Conservation (phyloP, 2,888 invertebrate species). For the Octonoba sinensis region DNA sequence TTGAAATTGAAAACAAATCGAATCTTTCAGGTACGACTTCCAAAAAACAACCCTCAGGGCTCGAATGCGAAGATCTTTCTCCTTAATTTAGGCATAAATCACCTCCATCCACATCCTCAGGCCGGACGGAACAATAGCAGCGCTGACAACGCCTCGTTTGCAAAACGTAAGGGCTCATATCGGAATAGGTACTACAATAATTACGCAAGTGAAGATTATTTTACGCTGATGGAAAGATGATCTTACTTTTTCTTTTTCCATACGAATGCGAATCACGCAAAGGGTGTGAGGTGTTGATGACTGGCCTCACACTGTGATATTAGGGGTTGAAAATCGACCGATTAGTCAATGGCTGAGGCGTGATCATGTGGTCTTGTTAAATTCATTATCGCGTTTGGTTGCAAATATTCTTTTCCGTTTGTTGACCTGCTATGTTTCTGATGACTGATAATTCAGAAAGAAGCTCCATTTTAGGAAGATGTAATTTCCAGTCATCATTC, state of each 20-base stretch:
- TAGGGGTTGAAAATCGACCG: slow-evolving; percentile 15
- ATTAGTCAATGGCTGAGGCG: slow-evolving; percentile 52
- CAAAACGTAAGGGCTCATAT: no score
- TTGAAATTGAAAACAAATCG: background rate
- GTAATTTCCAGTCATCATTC: background rate
- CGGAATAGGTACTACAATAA: background rate
- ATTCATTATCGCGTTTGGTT: slow-evolving; percentile 19
- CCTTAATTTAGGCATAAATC: slow-evolving; percentile 29
- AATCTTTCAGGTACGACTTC: background rate
- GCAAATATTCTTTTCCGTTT: background rate
- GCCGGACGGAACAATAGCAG: background rate
- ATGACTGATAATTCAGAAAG: background rate
- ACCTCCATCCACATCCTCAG: slow-evolving; percentile 7
- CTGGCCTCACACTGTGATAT: slow-evolving; percentile 8
- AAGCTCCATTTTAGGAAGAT: background rate
- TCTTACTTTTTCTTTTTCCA: background rate
- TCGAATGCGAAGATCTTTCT: slow-evolving; percentile 14
- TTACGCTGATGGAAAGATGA: slow-evolving; percentile 8
- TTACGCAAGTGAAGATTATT: slow-evolving; percentile 1
- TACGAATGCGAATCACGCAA: slow-evolving; percentile 30
- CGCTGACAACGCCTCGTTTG: background rate
- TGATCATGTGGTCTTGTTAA: slow-evolving; percentile 11
- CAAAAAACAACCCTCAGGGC: background rate
- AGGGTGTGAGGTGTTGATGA: slow-evolving; percentile 53
- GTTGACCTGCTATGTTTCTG: slow-evolving; percentile 15